Base-by-base conservation (phyloP, 2,888 invertebrate genomes). In the Cephus spinipes region DNA sequence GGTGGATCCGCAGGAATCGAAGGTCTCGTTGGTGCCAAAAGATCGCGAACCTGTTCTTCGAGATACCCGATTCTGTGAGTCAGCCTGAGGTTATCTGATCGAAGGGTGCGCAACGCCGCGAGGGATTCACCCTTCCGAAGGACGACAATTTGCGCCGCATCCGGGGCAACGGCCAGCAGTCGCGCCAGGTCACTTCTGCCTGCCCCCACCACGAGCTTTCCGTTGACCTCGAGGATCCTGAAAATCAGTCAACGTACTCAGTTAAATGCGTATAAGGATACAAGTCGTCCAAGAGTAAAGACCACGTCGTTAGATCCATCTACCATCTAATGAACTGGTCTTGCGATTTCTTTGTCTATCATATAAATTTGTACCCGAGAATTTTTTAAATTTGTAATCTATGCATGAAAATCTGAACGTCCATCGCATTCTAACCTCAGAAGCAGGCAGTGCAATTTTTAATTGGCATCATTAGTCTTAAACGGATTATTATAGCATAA, bases 11-110 rank as follows among this genome's bases (percentile, higher is more conserved):
- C 80, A n/a, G 79, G 81, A 3, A 81, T 80, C 12, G 80, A 69
- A 11, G 82, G 82, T 78, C 89, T 87, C 35, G 84, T 84, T 11
- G 91, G 89, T 36, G 89, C 82, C 71, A 91, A 81, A 11, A 91
- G 85, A 84, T 91, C 91, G 33, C 89, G 85, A 83, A 97, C 97
- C 92, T 97, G 97, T 89, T 97, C 97, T 91, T 98, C 97, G 79
- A 98, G 93, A 91, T 97, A 97, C 2, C 97, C 96, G 87, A 97
- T 97, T 84, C 97, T 94, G 91, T 97, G 97, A 23, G 97, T 97
- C 80, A 97, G 93, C 76, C 97, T 93, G 80, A 97, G 94, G 92
- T 97, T 97, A 92, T 97, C 97, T 33, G 95, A 94, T 86, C 95
- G 94, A 55, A 95, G 92, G 32, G 92, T 89, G 31, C 91, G 88